phyloP scores from a whole-genome alignment of 2,888 invertebrate genomes.

The Cenopis cana region DNA sequence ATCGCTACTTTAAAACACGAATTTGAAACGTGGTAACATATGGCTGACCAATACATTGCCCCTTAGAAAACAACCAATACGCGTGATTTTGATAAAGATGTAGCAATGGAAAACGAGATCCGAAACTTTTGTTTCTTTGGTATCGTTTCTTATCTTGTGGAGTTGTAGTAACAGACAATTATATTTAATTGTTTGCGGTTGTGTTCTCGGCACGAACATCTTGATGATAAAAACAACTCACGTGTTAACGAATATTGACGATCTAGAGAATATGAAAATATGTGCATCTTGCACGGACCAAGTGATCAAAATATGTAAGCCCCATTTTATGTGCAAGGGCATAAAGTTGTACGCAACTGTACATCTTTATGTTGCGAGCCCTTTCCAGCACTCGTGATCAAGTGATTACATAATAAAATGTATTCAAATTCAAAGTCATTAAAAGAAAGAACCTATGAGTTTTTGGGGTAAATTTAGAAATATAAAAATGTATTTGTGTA shows the following conservation, averaged over 20 bases:
- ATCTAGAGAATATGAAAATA: too few relatives aligned
- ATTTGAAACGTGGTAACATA: slow-evolving; percentile 1
- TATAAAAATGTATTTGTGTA: too few relatives aligned
- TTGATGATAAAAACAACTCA: slow-evolving; percentile 27
- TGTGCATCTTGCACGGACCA: too few relatives aligned
- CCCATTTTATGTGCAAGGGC: too few relatives aligned
- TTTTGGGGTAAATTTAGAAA: too few relatives aligned
- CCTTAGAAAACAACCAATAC: neutral
- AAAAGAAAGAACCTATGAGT: too few relatives aligned
- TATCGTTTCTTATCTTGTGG: slow-evolving; percentile 16
- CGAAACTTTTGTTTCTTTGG: neutral
- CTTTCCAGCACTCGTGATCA: too few relatives aligned
- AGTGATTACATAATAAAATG: too few relatives aligned
- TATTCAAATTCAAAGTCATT: too few relatives aligned
- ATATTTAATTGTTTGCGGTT: slow-evolving; percentile 39
- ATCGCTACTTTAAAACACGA: slow-evolving; percentile 10
- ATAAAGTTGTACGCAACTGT: too few relatives aligned
- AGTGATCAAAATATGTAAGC: too few relatives aligned
- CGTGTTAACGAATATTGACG: slow-evolving; percentile 3
- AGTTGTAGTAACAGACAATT: slow-evolving; percentile 22
- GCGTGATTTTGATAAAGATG: neutral
- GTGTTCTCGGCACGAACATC: slow-evolving; percentile 29
- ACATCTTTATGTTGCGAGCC: too few relatives aligned
- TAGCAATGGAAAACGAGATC: slow-evolving; percentile 18
- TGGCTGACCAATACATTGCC: slow-evolving; percentile 8